A percentile compares a stretch with the other conserved stretches of the same genome.
phyloP scores from a whole-genome alignment of 92 coral and sea anemone genomes.

The Epizoanthus ramosus region DNA sequence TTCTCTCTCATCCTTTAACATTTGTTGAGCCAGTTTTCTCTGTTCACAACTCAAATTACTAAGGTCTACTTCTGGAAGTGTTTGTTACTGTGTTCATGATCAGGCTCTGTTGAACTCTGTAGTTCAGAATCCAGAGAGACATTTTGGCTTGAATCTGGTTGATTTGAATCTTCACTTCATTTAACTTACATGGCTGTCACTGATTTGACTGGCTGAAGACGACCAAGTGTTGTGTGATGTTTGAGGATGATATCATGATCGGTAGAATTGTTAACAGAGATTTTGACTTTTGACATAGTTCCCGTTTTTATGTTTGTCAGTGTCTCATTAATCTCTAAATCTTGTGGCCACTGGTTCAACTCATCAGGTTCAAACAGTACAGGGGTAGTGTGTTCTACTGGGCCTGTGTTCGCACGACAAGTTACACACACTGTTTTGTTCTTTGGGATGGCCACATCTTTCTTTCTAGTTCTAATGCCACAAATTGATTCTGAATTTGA shows the following conservation, averaged over 20 bases:
- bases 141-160: slow-evolving; percentile 6
- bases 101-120: slow-evolving; percentile 8
- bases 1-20: slow-evolving; percentile 51
- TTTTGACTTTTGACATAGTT: slow-evolving; percentile 35
- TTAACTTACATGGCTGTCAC: slow-evolving; percentile 42
- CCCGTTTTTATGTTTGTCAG: slow-evolving; percentile 46
- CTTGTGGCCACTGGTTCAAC: slow-evolving; percentile 43
- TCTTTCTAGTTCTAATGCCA: no score
- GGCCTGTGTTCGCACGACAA: no score
- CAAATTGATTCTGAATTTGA: no score
- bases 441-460: no score
- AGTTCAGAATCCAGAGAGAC: neutral
- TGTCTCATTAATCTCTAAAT: slow-evolving; percentile 49
- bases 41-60: slow-evolving; percentile 17
- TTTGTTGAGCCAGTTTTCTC: neutral
- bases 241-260: slow-evolving; percentile 41
- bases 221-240: slow-evolving; percentile 38
- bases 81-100: neutral
- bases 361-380: slow-evolving; percentile 45
- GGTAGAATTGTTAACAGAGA: slow-evolving; percentile 32
- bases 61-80: slow-evolving; percentile 19
- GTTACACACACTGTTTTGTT: no score
- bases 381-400: neutral
- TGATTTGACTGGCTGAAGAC: slow-evolving; percentile 37
- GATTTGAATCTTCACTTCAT: slow-evolving; percentile 8